Base-by-base conservation (phyloP, 53 echinoderm and acorn worm genomes). In the Paracentrotus lividus region DNA sequence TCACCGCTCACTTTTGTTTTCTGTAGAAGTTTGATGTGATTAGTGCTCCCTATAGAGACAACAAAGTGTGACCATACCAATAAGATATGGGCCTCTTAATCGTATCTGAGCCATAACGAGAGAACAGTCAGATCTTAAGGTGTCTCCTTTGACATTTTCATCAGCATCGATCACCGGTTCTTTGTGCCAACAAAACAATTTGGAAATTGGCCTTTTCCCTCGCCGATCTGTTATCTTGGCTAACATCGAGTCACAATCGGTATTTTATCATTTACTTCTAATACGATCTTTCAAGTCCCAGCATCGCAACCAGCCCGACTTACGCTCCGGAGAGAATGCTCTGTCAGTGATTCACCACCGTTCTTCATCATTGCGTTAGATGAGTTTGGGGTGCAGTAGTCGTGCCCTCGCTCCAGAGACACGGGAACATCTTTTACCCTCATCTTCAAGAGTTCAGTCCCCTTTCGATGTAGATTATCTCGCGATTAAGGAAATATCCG, bases 121-220 rank as follows among this genome's bases (percentile, higher is more conserved):
- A 81, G 81, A 81, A 47, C 49, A 24, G 16, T 81, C 45, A 81
- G 45, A 42, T 42, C 77, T 23, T 43, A 43, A 77, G 42, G 77
- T 77, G 81, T 81, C 81, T 47, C n/a, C 81, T n/a, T 18, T 81
- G 81, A 81, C 81, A 81, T 81, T 81, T 81, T 81, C 77, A 47
- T 47, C 81, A 47, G 81, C 44, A 81, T 81, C 47, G 44, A 81
- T 81, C 81, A 47, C 81, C 81, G 81, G 81, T 81, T 86, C 86
- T 86, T 86, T 86, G 86, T 86, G 86, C 53, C 86, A 56, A n/a
- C n/a, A n/a, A 86, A 86, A 86, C 86, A 86, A 86, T 81, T 81
- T 27, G 81, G 45, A 81, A 81, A 81, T 81, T 81, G 81, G 81
- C 20, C 81, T 47, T 81, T 81, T 47, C 81, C 81, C 81, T 81